A percentile compares a stretch with the other conserved stretches of the same genome.
Conservation (phyloP, 2,113 vertebrate genomes). For the Poecilia latipinna region DNA sequence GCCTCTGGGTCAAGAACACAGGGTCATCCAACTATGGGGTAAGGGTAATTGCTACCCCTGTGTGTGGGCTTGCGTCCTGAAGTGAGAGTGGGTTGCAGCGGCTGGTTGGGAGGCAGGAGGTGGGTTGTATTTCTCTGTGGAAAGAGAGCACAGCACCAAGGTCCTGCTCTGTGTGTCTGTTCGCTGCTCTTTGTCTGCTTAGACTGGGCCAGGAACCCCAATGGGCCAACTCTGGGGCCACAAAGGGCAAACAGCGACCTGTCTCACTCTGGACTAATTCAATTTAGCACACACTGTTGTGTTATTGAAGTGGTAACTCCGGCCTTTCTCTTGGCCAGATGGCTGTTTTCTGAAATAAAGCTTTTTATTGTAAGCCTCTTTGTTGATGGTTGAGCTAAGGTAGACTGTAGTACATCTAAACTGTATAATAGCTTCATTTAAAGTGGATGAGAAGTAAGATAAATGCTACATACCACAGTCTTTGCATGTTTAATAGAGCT, state of each 20-base stretch:
- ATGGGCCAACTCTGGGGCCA: slow-evolving; percentile 37
- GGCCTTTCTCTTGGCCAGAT: slow-evolving; percentile 38
- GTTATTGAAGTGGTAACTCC: slow-evolving; percentile 36
- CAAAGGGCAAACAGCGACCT: slow-evolving; percentile 48
- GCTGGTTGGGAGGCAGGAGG: slow-evolving; percentile 42
- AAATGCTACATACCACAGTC: background rate
- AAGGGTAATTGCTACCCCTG: slow-evolving; percentile 65
- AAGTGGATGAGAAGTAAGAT: background rate
- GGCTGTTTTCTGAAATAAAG: slow-evolving; percentile 18
- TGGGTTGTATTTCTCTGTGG: slow-evolving; percentile 61
- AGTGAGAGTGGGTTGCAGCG: slow-evolving; percentile 36
- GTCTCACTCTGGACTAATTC: slow-evolving; percentile 63
- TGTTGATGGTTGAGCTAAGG: background rate
- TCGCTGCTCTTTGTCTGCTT: slow-evolving; percentile 55
- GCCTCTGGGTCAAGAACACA: slow-evolving; percentile 58
- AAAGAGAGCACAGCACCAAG: slow-evolving; percentile 55
- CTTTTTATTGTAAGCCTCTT: slow-evolving; percentile 8
- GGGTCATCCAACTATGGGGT: slow-evolving; percentile 52
- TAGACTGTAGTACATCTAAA: background rate
- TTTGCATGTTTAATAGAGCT: background rate
- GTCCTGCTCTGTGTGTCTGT: slow-evolving; percentile 49
- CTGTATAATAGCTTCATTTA: background rate
- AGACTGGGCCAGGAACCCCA: slow-evolving; percentile 56
- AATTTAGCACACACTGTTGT: slow-evolving; percentile 51
- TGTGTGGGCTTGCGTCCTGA: slow-evolving; percentile 69